Evolutionary conservation across 2,888 invertebrate species (phyloP), one percentile per base, ranked within the genome.

Genomic region (Campoletis raptor): DNA sequence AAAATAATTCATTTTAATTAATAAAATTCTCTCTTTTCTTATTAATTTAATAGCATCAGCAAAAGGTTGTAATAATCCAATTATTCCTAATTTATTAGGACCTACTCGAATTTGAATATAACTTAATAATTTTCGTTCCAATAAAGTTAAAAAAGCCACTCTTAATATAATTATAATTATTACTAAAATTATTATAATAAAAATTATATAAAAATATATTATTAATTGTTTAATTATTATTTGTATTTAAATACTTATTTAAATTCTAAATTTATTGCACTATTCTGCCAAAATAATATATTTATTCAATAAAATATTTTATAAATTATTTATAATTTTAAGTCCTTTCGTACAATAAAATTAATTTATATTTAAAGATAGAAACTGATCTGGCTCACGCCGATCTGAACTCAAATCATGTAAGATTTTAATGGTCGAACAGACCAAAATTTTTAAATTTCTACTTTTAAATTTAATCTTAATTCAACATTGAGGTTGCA

Each of bases 401-500:
- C 97, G 97, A 96, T 97, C 96, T 97, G 96, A 97, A 97, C 97
- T 97, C 97, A 97, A 96, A 97, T 97, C 97, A 97, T 97, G 97
- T 97, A 97, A 97, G 96, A 96, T 96, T 96, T 96, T 96, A 97
- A 97, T 96, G 95, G 96, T 97, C 96, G 97, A 97, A 97, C 97
- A 97, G 96, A 96, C 96, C 95, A 96, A 96, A 96, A 88, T 95
- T 94, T 95, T 95, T 95, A 95, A 96, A 95, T 95, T 95, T 94
- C 96, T 97, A 93, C 96, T 95, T 95, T 95, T 95, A 95, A 95
- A 95, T 95, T 95, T 95, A 95, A 95, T 93, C 95, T 96, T 97
- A 97, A 97, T 97, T 96, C 97, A 97, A 97, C 97, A 97, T 97
- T 97, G 97, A 97, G 97, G 97, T 97, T 96, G 96, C 96, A 97